Evolutionary conservation across 2,888 invertebrate genomes (phyloP), one percentile per base, ranked within the genome.

Genomic region (Phengaris alcon): DNA sequence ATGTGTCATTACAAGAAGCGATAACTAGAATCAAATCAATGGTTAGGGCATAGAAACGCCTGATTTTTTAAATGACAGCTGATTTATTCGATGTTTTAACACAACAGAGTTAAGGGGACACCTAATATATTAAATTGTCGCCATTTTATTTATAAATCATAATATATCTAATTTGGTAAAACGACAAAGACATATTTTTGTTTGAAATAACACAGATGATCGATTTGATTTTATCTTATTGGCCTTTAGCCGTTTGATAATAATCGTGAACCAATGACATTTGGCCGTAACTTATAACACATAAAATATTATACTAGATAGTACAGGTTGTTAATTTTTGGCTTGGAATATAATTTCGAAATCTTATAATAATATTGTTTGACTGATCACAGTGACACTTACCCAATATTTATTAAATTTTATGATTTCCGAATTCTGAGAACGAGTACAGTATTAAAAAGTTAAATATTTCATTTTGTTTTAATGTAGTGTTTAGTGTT

Each of bases 191-290:
- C 54, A 52, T 51, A 72, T 72, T 54, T 54, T 72, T 12, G 22
- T 52, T 72, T 72, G 13, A 54, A 52, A 72, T 72, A 72, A 54
- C 70, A 70, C 15, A 51, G 70, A 70, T 70, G 70, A 70, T 70
- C 46, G 70, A 70, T 70, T 51, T 51, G 48, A 70, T 70, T 15
- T 51, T 70, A 70, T 48, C 51, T 70, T 64, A 64, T 15, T 70
- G 70, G 70, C 70, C 70, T 70, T 70, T 70, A 64, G 35, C 35
- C 64, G 35, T 44, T 64, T 44, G 64, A 64, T 15, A 69, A 69
- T 69, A 69, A 69, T 69, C 48, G n/a, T 69, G 46, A 48, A 69
- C 48, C 48, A n/a, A 69, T 69, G 69, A 15, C 64, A 64, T 64
- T 64, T 64, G 64, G 64, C 64, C 64, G 64, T 64, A 64, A 64